Conservation (phyloP, 2,113 vertebrate species). For the Clarias batrachus region DNA sequence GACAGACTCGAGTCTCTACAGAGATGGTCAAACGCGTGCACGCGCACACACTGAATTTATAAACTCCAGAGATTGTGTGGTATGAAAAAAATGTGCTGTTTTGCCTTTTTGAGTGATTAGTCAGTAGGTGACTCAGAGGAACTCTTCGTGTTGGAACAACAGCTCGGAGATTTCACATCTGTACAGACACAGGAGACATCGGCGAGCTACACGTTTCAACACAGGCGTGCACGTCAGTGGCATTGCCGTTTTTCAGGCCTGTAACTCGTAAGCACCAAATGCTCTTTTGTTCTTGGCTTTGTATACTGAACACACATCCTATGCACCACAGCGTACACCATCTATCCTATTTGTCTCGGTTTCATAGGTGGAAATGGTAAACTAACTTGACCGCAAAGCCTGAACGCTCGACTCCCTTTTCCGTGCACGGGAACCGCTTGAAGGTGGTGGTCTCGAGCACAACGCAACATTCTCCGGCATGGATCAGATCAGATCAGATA, state of each 20-base stretch:
- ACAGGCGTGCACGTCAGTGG: neutral
- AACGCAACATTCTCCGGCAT: too few species aligned
- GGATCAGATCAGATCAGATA: too few species aligned
- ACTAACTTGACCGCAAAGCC: too few species aligned
- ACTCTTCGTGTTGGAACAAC: slow-evolving; percentile 65
- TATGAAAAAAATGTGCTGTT: slow-evolving; percentile 54
- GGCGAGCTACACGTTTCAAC: neutral
- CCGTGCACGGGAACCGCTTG: too few species aligned
- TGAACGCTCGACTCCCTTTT: too few species aligned
- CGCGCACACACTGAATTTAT: neutral
- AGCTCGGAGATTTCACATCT: slow-evolving; percentile 50
- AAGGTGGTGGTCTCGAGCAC: too few species aligned
- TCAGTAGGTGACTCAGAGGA: slow-evolving; percentile 65
- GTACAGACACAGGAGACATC: slow-evolving; percentile 1
- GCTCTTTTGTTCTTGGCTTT: neutral
- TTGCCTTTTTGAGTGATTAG: slow-evolving; percentile 56
- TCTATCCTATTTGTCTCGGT: neutral
- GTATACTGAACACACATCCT: neutral
- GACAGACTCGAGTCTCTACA: neutral
- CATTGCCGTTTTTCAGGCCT: neutral
- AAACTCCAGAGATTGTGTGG: slow-evolving; percentile 49
- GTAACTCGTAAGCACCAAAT: neutral
- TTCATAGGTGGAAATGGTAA: neutral
- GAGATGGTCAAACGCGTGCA: neutral
- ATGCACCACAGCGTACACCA: neutral